These are phyloP conservation scores for Pheucticus melanocephalus DNA, from an alignment of 2,113 vertebrate genomes.

Conservation along the genomic window DNA sequence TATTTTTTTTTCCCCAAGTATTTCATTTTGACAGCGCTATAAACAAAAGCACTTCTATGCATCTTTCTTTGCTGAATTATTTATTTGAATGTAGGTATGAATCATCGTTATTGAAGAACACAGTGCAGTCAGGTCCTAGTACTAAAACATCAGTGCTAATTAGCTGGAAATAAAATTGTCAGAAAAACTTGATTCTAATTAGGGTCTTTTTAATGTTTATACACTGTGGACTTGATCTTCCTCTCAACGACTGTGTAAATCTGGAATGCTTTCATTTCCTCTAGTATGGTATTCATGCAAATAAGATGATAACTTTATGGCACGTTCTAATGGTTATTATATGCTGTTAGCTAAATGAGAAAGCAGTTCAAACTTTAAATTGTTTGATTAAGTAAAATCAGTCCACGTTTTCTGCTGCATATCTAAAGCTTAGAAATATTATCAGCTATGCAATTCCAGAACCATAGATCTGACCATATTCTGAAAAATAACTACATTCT, in stretches of 20 bases:
- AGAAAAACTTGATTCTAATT: constrained; percentile 61
- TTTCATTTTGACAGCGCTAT: constrained; percentile 20
- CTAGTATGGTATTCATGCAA: not conserved
- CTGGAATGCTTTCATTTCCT: not conserved
- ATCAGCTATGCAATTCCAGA: not conserved
- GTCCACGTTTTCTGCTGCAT: not conserved
- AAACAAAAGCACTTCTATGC: constrained; percentile 35
- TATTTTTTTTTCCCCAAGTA: not conserved
- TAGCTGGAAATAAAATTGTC: constrained; percentile 69
- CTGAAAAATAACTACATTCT: not conserved
- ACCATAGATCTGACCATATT: not conserved
- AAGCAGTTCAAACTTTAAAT: not conserved
- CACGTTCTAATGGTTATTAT: not conserved
- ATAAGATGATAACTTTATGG: not conserved
- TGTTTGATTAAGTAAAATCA: not conserved
- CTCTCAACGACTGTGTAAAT: constrained; percentile 12
- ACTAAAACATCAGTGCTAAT: constrained; percentile 57
- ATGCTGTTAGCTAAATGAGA: not conserved
- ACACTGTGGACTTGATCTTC: constrained; percentile 3
- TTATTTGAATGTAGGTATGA: constrained; percentile 52
- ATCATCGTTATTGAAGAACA: constrained; percentile 1
- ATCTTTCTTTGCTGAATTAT: constrained; percentile 47
- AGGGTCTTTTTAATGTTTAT: constrained; percentile 32
- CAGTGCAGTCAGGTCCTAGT: constrained; percentile 12
- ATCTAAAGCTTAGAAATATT: not conserved